A percentile compares a stretch with the other conserved stretches of the same genome.
Evolutionary conservation across 2,888 invertebrate species (phyloP).

Genomic region (Eupithecia vulgata): DNA sequence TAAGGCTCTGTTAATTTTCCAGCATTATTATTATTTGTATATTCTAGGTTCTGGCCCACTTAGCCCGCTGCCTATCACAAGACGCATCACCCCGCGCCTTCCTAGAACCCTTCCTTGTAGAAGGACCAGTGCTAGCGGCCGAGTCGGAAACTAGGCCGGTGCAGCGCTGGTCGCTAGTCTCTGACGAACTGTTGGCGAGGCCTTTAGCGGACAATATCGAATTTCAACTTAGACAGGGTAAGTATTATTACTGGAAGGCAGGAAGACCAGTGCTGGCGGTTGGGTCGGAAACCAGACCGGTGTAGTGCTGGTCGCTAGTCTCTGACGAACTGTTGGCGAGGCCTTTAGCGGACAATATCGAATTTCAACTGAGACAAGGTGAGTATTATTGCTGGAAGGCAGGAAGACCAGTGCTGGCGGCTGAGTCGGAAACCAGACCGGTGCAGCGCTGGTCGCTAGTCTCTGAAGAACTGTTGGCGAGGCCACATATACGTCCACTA

Average conservation of each 20-base stretch:
- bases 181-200: conserved; percentile 94
- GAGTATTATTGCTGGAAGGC: not conserved
- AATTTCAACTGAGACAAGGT: conserved; percentile 95
- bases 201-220: conserved; percentile 92
- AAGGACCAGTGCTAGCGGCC: conserved; percentile 93
- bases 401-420: conserved; percentile 88
- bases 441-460: conserved; percentile 98
- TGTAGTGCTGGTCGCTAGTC: conserved; percentile 97
- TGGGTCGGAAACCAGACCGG: conserved; percentile 90
- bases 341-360: conserved; percentile 91
- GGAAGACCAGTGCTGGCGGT: conserved; percentile 89
- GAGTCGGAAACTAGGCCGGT: conserved; percentile 91
- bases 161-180: conserved; percentile 98
- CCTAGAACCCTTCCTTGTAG: conserved; percentile 95
- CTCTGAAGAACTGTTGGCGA: no score
- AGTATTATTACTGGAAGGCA: not conserved
- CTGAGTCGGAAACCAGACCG: conserved; percentile 91
- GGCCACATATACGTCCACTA: no score
- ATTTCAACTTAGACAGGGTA: conserved; percentile 94
- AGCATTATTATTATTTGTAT: not conserved
- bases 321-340: conserved; percentile 96
- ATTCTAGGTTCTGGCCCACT: conserved; percentile 88
- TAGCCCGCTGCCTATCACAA: conserved; percentile 95
- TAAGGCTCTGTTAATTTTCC: no score
- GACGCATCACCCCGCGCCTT: conserved; percentile 98